Evolutionary conservation across 2,113 vertebrate genomes (phyloP), one percentile per base, ranked within the genome.

Genomic region (Oncorhynchus kisutch): DNA sequence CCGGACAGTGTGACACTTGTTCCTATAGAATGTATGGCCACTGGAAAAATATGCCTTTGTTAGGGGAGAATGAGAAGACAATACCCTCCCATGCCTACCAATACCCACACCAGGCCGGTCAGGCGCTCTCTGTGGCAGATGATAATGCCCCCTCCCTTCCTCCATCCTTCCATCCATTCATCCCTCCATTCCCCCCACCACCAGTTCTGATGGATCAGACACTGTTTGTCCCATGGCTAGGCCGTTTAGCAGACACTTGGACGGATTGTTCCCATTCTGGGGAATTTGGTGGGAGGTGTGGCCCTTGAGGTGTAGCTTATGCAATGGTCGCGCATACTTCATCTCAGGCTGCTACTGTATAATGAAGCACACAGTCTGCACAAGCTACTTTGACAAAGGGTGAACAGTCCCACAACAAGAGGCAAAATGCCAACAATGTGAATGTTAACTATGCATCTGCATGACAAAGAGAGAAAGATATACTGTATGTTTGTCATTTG

Each of bases 41-140:
- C 74, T 71, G 75, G 29, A 74, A 75, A 84, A 85, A 80, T 78
- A 76, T 62, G 54, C 71, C 73, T 84, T 90, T 90, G 88, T 90
- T 84, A 18, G 31, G 70, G 27, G 11, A 14, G 27, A 64, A 66
- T 73, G 72, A 84, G 67, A 70, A 66, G 80, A 83, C 81, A 81
- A 81, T 83, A 77, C 67, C 34, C 48, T 7, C 13, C 62, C 57
- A 70, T 75, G 31, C 78, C 69, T 45, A 48, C 75, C 2, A 18
- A 75, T 70, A 67, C 70, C 77, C 75, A 78, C 34, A 2, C 34
- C 45, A 72, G 81, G 70, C 73, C 71, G 73, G 79, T 79, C 75
- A 78, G 73, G 83, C 11, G 83, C 70, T 78, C 75, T 73, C 74
- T 77, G 76, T 25, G 74, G 60, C 69, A 71, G 78, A 71, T 79